A percentile compares a stretch with the other conserved stretches of the same genome.
Evolutionary conservation across 2,797 vertebrate genomes (phyloP).

Genomic region (Propithecus perrieri): DNA sequence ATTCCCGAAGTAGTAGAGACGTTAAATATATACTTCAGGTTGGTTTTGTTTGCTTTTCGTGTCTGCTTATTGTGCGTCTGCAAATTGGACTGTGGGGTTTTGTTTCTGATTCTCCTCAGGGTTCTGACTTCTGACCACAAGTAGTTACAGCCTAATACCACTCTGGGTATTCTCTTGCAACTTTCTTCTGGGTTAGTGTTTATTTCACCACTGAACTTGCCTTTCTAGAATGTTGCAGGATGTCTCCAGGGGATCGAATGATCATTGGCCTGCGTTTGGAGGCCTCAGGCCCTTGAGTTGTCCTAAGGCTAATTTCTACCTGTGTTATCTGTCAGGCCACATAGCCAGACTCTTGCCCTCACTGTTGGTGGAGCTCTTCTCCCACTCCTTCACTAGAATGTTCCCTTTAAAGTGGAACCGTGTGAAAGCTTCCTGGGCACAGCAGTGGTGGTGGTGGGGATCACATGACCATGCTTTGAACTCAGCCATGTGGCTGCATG

Average conservation of each 20-base stretch:
- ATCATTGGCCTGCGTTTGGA: background rate
- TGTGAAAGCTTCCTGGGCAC: background rate
- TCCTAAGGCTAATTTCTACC: background rate
- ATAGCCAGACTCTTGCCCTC: background rate
- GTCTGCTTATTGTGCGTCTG: background rate
- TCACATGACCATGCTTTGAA: background rate
- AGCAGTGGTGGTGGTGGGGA: background rate
- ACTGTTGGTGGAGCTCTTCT: background rate
- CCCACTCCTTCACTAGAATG: fast-evolving
- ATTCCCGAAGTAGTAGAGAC: background rate
- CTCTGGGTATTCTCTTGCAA: background rate
- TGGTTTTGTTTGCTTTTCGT: background rate
- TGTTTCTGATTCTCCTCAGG: background rate
- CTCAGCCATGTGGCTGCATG: background rate
- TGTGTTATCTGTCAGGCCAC: background rate
- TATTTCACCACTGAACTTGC: background rate
- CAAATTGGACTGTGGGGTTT: background rate
- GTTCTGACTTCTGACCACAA: background rate
- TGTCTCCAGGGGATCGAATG: background rate
- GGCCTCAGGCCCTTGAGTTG: background rate
- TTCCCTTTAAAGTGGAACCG: background rate
- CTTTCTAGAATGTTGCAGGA: background rate
- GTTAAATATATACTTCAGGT: no score
- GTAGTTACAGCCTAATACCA: background rate
- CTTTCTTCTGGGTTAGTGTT: background rate